Evolutionary conservation across 2,113 vertebrate genomes (phyloP).

Genomic region (Marcusenius ussheri): DNA sequence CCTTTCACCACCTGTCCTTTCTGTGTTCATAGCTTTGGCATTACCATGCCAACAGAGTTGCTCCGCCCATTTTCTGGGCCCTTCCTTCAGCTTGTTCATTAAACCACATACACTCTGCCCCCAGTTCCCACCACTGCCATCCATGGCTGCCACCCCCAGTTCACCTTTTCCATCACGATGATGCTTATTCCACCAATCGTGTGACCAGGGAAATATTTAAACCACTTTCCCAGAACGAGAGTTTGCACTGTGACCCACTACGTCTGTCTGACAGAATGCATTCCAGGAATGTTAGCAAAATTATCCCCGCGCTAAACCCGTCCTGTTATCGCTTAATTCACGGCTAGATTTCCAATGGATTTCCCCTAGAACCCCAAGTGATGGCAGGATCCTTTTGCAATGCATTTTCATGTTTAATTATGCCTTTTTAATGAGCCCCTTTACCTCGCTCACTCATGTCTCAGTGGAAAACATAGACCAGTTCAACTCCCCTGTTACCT

Average conservation of each 20-base stretch:
- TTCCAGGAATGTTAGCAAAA: not conserved
- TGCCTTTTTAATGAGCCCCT: not conserved
- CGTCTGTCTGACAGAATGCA: not conserved
- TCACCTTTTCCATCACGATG: not conserved
- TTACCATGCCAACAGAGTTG: conserved; percentile 33
- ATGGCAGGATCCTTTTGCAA: not conserved
- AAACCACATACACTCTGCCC: conserved; percentile 18
- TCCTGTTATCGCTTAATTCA: not conserved
- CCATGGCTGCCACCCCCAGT: conserved; percentile 39
- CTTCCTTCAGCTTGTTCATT: conserved; percentile 31
- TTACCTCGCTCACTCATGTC: not conserved
- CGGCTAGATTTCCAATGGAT: not conserved
- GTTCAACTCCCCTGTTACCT: not conserved
- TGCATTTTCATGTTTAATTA: not conserved
- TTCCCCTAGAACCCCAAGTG: not conserved
- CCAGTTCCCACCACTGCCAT: conserved; percentile 31
- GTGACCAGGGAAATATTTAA: conserved; percentile 25
- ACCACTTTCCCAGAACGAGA: not conserved
- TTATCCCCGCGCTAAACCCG: not conserved
- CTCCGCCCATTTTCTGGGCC: conserved; percentile 30
- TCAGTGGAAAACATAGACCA: not conserved
- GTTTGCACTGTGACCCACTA: not conserved
- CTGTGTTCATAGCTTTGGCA: conserved; percentile 25
- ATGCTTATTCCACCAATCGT: not conserved
- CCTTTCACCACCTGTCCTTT: conserved; percentile 21